Conservation (phyloP, 2,797 vertebrate genomes). For the Peromyscus attwateri region DNA sequence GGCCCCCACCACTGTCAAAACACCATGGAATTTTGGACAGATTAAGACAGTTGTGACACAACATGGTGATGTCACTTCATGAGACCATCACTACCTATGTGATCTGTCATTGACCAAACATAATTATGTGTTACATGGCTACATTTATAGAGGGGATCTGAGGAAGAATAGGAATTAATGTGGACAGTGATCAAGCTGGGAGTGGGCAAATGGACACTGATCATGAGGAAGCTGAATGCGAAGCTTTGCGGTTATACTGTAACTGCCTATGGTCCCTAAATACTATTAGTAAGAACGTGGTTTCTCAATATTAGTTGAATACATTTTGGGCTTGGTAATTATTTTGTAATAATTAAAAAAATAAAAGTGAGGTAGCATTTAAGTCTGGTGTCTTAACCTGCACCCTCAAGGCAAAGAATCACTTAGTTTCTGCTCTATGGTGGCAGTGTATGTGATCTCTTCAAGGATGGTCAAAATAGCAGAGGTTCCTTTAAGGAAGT, state of each 20-base stretch:
- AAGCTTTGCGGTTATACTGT: neutral
- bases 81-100: too few relatives aligned
- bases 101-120: neutral
- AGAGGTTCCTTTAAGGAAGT: neutral
- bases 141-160: neutral
- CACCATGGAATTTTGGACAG: neutral
- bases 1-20: neutral
- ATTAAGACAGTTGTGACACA: neutral
- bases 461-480: neutral
- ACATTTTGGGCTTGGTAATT: neutral
- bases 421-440: neutral
- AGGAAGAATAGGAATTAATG: constrained; percentile 8
- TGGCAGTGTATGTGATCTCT: neutral
- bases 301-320: constrained; percentile 31
- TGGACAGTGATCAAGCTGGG: neutral
- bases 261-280: neutral
- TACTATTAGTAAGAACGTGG: neutral
- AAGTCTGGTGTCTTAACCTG: neutral
- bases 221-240: neutral
- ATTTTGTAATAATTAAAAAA: neutral
- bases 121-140: neutral
- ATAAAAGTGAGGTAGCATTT: neutral
- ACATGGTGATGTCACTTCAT: neutral
- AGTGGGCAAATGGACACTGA: neutral
- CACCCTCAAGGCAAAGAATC: neutral